These are phyloP conservation scores for Pangasianodon hypophthalmus DNA, from an alignment of 2,113 vertebrate species.

Conservation along the genomic window DNA sequence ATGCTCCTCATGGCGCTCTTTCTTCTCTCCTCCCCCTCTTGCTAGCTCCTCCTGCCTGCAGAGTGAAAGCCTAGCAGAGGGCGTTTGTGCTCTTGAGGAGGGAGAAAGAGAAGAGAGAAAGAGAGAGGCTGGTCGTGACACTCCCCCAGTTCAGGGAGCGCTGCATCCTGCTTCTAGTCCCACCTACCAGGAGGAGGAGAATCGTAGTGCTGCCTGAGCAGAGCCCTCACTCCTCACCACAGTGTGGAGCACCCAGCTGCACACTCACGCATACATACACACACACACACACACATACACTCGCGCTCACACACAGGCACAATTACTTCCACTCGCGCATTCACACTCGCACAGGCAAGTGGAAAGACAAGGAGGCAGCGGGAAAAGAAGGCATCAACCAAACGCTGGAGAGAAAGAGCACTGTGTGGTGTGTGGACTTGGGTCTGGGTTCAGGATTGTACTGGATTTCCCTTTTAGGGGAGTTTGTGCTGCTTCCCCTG, in stretches of 20 bases:
- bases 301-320: slow-evolving; percentile 53
- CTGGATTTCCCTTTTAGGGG: slow-evolving; percentile 41
- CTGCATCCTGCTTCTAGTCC: slow-evolving; percentile 73
- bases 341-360: slow-evolving; percentile 34
- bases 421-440: not conserved
- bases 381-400: slow-evolving; percentile 39
- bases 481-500: slow-evolving; percentile 45
- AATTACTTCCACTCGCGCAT: slow-evolving; percentile 25
- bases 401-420: slow-evolving; percentile 22
- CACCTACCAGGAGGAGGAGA: slow-evolving; percentile 67
- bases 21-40: slow-evolving; percentile 58
- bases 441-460: slow-evolving; percentile 27
- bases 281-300: slow-evolving; percentile 55
- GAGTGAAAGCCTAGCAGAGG: slow-evolving; percentile 78
- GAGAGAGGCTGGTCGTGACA: slow-evolving; percentile 78
- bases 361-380: slow-evolving; percentile 39
- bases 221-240: slow-evolving; percentile 71
- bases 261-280: slow-evolving; percentile 47
- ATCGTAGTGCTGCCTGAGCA: slow-evolving; percentile 68
- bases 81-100: slow-evolving; percentile 53
- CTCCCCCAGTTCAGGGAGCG: slow-evolving; percentile 76
- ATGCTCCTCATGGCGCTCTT: slow-evolving; percentile 58
- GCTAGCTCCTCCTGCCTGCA: slow-evolving; percentile 65
- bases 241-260: slow-evolving; percentile 76
- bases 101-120: slow-evolving; percentile 53